Base-by-base conservation (phyloP, 2,888 invertebrate species). In the Lamellibrachia satsuma region DNA sequence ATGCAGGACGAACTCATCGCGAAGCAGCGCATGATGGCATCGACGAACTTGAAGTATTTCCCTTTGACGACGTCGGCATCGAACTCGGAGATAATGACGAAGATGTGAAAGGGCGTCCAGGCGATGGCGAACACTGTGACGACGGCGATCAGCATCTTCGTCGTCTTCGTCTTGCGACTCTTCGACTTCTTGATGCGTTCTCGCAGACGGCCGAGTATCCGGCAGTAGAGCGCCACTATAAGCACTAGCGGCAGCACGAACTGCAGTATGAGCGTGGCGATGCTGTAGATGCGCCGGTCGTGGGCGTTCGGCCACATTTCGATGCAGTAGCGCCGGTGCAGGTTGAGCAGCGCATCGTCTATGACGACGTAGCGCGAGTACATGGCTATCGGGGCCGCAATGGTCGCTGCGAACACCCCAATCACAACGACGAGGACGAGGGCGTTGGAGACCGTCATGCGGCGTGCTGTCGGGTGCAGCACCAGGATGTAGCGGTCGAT, bases 301-400 rank as follows among this genome's bases (percentile, higher is more conserved):
- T 93, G 90, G 1, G 93, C 57, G 8, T 94, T 94, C 15, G 95
- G 95, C 96, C 96, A 96, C 3, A 57, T 90, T 93, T 96, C 96
- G 9, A 94, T 93, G 93, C 96, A 94, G 93, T 94, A 95, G 52
- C 94, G 94, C 92, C 95, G 93, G 93, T 95, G 94, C 11, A 95
- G 93, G 91, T 94, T 92, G 7, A 95, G 91, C n/a, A 94, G 93
- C 52, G 95, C 94, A 92, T 95, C 93, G 92, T 95, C 94, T 22
- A 95, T 93, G 75, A 95, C 94, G 39, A 75, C 75, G 75, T 93
- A 93, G 15, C n/a, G 52, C 7, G 93, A 92, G 96, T 98, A 98
- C 11, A 98, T 97, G 0, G 98, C 99, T 95, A 96, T 94, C 4
- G 96, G 96, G 90, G 95, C 94, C 6, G 96, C 95, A 22, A 96